phyloP scores from a whole-genome alignment of 1,140 invertebrate genomes.

The Yoshiicerus persimilis region DNA sequence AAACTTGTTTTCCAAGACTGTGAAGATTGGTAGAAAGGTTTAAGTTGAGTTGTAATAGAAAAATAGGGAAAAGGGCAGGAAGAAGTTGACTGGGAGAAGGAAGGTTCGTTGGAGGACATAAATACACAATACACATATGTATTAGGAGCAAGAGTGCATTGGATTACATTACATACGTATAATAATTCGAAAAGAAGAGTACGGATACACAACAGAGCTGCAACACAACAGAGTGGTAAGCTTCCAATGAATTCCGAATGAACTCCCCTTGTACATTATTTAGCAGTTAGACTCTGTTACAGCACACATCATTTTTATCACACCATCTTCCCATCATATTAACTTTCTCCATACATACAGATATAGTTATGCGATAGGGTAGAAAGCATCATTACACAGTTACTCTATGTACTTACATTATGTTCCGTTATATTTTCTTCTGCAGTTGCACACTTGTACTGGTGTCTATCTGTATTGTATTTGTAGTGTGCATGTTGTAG shows the following conservation, averaged over 20 bases:
- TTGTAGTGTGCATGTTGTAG: background rate
- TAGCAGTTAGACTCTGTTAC: constrained; percentile 32
- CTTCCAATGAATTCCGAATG: constrained; percentile 45
- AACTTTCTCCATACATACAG: background rate
- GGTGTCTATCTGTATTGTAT: background rate
- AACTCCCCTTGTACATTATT: constrained; percentile 41
- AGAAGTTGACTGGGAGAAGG: background rate
- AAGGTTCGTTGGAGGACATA: background rate
- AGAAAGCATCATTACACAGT: background rate
- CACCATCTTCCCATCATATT: constrained; percentile 31
- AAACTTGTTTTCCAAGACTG: background rate
- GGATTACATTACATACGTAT: background rate
- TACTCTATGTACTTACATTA: no score
- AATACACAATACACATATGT: background rate
- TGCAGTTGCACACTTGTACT: background rate
- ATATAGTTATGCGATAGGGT: background rate
- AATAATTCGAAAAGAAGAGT: background rate
- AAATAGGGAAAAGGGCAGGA: background rate
- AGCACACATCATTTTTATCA: constrained; percentile 36
- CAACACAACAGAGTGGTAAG: constrained; percentile 14
- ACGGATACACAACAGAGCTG: background rate
- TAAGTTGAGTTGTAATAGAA: background rate
- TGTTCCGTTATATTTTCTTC: background rate
- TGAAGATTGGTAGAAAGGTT: background rate
- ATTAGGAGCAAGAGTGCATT: background rate